Evolutionary conservation across 1,140 invertebrate species (phyloP), one percentile per base, ranked within the genome.

Genomic region (Aricia agestis): DNA sequence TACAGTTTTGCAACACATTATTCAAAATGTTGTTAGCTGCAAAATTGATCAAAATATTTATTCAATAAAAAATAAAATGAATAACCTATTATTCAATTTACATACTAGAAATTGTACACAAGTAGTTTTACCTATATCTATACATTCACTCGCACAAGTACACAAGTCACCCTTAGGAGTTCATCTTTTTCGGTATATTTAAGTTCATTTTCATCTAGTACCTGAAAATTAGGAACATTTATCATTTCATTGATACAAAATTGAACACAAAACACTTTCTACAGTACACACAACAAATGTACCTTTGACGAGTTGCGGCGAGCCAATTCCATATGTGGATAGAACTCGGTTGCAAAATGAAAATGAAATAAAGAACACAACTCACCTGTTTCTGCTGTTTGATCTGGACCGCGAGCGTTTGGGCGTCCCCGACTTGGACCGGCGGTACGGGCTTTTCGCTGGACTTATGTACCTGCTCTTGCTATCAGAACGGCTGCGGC

Each of bases 401-500:
- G 89, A 91, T 52, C 85, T 82, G 67, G 85, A 90, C 6, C 82
- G 73, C 5, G 87, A 89, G 7, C 86, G 83, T 6, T 63, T 18
- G 6, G 59, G 59, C 19, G 59, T 3, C 10, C 18, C 18, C 7
- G 86, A 85, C 0, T 84, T 81, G 10, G 87, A 83, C 41, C 88
- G 86, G 41, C 87, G 82, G 25, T 73, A 77, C 72, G 76, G 76
- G 72, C 76, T 74, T 75, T 74, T 77, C 72, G 69, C 77, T 69
- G 76, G 74, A 74, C 76, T 78, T 74, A 76, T 79, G 61, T 79
- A 89, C 85, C 85, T 85, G 84, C 72, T 84, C 78, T 89, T 87
- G 87, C 89, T 91, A 74, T 90, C 89, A 41, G 89, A 91, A 25
- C 87, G 85, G 79, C 85, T 87, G 71, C 89, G 84, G 59, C 89